Conservation (phyloP, 1,140 invertebrate species). For the Tetramorium simillimum region DNA sequence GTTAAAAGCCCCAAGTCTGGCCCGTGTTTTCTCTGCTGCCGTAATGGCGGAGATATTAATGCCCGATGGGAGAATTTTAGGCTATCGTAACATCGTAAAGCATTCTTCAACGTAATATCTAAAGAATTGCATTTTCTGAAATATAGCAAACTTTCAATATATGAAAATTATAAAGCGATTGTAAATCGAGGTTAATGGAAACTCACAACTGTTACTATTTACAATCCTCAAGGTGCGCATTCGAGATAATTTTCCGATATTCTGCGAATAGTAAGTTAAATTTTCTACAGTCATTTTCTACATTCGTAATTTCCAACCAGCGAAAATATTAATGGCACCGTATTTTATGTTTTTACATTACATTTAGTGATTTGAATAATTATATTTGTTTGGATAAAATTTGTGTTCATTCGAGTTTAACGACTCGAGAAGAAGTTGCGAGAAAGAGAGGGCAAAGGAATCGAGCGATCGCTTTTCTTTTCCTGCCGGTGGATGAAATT, state of each 20-base stretch:
- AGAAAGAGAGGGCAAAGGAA: neutral
- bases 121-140: neutral
- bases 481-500: neutral
- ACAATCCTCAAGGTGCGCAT: neutral
- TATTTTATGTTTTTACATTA: neutral
- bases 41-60: slow-evolving; percentile 30
- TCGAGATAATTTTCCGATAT: neutral
- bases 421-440: neutral
- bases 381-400: neutral
- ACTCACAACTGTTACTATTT: neutral
- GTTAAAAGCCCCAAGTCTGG: slow-evolving; percentile 46
- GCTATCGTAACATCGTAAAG: neutral
- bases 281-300: neutral
- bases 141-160: neutral
- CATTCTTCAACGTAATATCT: no score
- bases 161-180: neutral
- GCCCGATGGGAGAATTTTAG: slow-evolving; percentile 15
- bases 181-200: neutral
- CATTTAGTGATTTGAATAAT: slow-evolving; percentile 7
- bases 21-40: slow-evolving; percentile 27
- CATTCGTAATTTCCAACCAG: neutral
- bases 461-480: neutral
- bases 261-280: neutral
- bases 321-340: neutral
- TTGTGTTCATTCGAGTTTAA: neutral